phyloP scores from a whole-genome alignment of 2,113 vertebrate genomes.

The Dromiciops gliroides region DNA sequence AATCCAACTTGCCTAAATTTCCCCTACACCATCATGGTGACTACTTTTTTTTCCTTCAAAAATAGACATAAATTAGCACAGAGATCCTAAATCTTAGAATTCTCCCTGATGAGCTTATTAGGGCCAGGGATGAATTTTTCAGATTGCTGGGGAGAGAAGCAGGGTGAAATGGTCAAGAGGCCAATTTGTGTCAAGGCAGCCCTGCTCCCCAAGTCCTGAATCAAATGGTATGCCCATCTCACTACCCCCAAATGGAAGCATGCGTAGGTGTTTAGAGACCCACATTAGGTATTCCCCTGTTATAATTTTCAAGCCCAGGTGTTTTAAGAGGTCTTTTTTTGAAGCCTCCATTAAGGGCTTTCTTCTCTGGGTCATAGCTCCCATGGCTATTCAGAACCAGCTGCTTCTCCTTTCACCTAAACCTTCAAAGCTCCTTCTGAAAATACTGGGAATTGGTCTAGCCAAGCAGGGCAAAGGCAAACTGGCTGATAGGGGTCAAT shows the following conservation, averaged over 20 bases:
- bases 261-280: not conserved
- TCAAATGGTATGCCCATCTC: not conserved
- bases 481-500: slow-evolving; percentile 86
- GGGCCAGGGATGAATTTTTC: not conserved
- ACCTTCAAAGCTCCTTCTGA: not conserved
- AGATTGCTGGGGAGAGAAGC: not conserved
- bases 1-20: no score
- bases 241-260: not conserved
- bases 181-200: not conserved
- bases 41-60: not conserved
- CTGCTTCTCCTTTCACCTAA: not conserved
- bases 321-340: not conserved
- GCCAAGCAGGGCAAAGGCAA: slow-evolving; percentile 89
- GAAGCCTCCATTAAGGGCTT: not conserved
- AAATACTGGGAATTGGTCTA: slow-evolving; percentile 90
- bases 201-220: not conserved
- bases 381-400: not conserved
- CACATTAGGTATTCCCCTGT: not conserved
- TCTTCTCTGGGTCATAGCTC: not conserved
- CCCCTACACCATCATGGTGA: no score
- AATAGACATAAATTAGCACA: no score
- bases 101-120: not conserved
- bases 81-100: not conserved
- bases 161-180: not conserved
- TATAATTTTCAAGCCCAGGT: not conserved